These are phyloP conservation scores for Pluvialis apricaria DNA, from an alignment of 2,113 vertebrate species.

Conservation along the genomic window DNA sequence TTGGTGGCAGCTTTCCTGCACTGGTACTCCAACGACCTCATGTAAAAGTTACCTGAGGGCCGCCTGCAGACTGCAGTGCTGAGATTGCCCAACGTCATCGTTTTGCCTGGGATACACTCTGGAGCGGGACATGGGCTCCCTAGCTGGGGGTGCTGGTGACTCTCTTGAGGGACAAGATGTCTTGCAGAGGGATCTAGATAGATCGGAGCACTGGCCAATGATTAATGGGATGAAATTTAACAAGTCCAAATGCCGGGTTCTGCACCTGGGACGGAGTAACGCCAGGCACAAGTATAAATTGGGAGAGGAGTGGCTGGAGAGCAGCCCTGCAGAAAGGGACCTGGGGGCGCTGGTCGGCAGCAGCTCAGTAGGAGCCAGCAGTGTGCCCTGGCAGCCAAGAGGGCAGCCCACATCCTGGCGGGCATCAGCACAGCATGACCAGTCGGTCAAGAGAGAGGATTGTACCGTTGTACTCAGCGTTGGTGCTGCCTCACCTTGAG, in stretches of 20 bases:
- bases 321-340: neutral
- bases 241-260: neutral
- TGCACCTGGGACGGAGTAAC: neutral
- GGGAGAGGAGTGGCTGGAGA: neutral
- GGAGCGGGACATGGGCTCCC: neutral
- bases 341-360: neutral
- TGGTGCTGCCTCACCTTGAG: neutral
- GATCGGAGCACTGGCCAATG: neutral
- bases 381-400: neutral
- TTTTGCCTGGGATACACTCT: neutral
- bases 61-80: neutral
- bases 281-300: fast-evolving
- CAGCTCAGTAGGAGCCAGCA: neutral
- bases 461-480: fast-evolving
- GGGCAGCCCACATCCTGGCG: neutral
- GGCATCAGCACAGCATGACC: neutral
- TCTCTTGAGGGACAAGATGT: neutral
- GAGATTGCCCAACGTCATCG: neutral
- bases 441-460: neutral
- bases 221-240: neutral
- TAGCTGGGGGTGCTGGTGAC: neutral
- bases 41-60: neutral
- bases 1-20: neutral
- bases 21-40: neutral
- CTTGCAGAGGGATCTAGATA: neutral